Evolutionary conservation across 2,113 vertebrate genomes (phyloP).

Genomic region (Tonatia bakeri): DNA sequence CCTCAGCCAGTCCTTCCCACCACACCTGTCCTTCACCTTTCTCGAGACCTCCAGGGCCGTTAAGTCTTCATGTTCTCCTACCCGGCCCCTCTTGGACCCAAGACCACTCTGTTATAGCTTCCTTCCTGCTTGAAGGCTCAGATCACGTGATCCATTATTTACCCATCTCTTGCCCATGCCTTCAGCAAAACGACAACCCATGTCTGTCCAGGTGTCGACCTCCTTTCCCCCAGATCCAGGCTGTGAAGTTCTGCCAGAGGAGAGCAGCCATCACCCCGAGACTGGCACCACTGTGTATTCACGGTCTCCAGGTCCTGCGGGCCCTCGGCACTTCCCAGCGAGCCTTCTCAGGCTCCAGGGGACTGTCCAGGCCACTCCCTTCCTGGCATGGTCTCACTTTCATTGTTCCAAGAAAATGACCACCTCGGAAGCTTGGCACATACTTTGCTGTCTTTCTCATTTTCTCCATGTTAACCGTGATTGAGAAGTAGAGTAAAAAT

Average conservation of each 20-base stretch:
- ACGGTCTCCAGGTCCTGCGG: neutral
- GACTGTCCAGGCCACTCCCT: neutral
- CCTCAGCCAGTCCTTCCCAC: neutral
- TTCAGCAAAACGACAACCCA: neutral
- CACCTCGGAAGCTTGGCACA: fast-evolving
- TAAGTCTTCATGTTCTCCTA: neutral
- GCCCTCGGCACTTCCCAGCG: neutral
- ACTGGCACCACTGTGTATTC: fast-evolving
- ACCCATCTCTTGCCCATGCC: neutral
- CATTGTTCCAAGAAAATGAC: neutral
- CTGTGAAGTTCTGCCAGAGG: neutral
- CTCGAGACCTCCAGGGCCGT: neutral
- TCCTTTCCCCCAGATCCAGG: neutral
- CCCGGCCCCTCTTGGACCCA: neutral
- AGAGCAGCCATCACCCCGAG: neutral
- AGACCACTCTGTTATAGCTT: neutral
- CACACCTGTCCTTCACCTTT: neutral
- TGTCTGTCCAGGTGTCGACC: neutral
- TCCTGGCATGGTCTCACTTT: neutral
- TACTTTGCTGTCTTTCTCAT: neutral
- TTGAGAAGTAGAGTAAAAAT: neutral
- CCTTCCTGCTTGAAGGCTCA: neutral
- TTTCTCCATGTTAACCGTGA: neutral
- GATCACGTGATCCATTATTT: fast-evolving
- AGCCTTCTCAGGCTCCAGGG: neutral